These are phyloP conservation scores for Pterocles orientalis DNA, from an alignment of 2,113 vertebrate species.

Conservation along the genomic window DNA sequence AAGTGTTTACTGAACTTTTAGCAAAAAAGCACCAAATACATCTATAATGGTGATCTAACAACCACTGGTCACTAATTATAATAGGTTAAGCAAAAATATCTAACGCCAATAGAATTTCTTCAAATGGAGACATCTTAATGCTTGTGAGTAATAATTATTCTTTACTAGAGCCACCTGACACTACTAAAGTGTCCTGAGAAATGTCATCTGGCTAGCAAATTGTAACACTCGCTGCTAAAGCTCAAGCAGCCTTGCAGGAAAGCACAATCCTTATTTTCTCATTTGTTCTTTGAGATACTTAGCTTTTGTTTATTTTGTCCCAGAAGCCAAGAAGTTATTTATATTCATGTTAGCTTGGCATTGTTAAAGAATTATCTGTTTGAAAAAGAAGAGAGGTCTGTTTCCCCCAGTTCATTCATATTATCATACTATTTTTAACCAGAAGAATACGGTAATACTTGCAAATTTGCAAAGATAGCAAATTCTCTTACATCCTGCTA, in stretches of 20 bases:
- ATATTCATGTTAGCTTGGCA: background rate
- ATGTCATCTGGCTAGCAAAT: constrained; percentile 40
- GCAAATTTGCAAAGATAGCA: background rate
- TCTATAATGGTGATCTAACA: background rate
- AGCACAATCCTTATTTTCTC: background rate
- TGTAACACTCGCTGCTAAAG: constrained; percentile 7
- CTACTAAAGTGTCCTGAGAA: background rate
- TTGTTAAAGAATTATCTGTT: background rate
- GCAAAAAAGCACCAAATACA: background rate
- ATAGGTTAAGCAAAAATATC: background rate
- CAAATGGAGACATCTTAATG: background rate
- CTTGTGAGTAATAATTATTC: background rate
- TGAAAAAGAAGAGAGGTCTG: background rate
- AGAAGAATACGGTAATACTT: background rate
- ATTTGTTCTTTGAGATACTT: background rate
- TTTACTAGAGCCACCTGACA: constrained; percentile 36
- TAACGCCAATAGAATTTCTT: background rate
- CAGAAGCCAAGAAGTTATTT: background rate
- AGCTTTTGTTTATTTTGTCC: background rate
- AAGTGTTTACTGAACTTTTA: background rate
- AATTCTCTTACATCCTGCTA: background rate
- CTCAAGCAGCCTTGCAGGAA: background rate
- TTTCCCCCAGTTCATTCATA: background rate
- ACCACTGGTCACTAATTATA: background rate
- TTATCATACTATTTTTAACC: background rate